Conservation (phyloP, 2,113 vertebrate species). For the Acrocephalus arundinaceus region DNA sequence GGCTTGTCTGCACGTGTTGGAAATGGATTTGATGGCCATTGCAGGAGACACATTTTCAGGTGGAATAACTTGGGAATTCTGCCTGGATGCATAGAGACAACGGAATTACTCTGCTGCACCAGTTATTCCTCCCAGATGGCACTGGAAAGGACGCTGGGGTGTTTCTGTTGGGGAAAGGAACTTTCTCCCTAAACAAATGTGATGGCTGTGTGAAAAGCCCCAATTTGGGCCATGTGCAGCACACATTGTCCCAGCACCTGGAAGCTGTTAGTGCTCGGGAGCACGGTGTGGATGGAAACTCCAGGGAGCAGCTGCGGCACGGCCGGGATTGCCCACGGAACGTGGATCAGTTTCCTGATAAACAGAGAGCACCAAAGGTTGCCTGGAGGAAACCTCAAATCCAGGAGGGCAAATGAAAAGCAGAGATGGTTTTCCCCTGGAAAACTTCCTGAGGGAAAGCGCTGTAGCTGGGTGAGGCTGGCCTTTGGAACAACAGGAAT, state of each 20-base stretch:
- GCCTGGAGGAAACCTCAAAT: background rate
- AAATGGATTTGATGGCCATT: background rate
- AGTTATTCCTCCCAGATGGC: slow-evolving; percentile 39
- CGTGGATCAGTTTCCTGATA: background rate
- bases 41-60: slow-evolving; percentile 9
- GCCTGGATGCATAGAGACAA: background rate
- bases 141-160: background rate
- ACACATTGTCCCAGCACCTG: background rate
- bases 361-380: background rate
- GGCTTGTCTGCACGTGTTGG: background rate
- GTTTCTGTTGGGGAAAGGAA: background rate
- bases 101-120: background rate
- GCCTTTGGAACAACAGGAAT: background rate
- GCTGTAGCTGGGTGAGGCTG: background rate
- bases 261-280: background rate
- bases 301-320: background rate
- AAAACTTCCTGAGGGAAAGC: background rate
- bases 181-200: slow-evolving; percentile 7
- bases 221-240: slow-evolving; percentile 7
- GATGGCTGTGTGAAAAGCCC: slow-evolving; percentile 1
- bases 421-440: background rate
- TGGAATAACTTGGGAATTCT: slow-evolving; percentile 11
- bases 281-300: background rate
- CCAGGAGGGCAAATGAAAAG: background rate
- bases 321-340: background rate